These are phyloP conservation scores for Drosophila neutralis DNA, from an alignment of 2,888 invertebrate species.

Conservation along the genomic window DNA sequence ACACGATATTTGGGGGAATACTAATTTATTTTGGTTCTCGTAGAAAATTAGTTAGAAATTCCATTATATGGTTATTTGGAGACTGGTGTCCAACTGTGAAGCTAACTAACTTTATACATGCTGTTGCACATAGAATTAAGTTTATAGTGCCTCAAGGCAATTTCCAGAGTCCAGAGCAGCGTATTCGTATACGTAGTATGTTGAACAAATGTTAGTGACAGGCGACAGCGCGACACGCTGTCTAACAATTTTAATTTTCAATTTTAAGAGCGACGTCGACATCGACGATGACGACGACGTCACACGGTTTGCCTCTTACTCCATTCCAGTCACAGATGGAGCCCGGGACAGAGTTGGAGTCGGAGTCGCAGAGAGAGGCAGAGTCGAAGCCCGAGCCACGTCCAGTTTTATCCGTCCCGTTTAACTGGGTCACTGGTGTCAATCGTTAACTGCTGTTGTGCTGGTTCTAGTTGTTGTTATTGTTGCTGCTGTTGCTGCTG, in stretches of 20 bases:
- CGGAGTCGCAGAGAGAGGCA: slow-evolving; percentile 13
- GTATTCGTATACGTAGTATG: slow-evolving; percentile 61
- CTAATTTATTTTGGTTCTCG: neutral
- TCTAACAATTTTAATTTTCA: slow-evolving; percentile 80
- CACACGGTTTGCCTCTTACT: slow-evolving; percentile 56
- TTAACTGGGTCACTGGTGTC: slow-evolving; percentile 77
- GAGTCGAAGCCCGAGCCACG: slow-evolving; percentile 20
- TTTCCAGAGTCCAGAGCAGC: slow-evolving; percentile 33
- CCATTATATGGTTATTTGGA: neutral
- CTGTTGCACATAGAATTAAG: neutral
- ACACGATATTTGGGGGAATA: too few species aligned
- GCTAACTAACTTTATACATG: neutral
- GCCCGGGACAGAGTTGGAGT: slow-evolving; percentile 6
- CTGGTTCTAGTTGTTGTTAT: slow-evolving; percentile 30
- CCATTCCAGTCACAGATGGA: slow-evolving; percentile 25
- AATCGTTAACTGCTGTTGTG: slow-evolving; percentile 60
- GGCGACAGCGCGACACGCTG: slow-evolving; percentile 78
- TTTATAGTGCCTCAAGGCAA: neutral
- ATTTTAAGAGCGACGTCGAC: slow-evolving; percentile 62
- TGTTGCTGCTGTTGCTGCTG: slow-evolving; percentile 30
- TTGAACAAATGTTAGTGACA: slow-evolving; percentile 64
- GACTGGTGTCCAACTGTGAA: neutral
- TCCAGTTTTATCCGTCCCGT: slow-evolving; percentile 61
- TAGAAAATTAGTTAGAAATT: neutral
- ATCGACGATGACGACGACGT: slow-evolving; percentile 47